Evolutionary conservation across 2,113 vertebrate genomes (phyloP), one percentile per base, ranked within the genome.

Genomic region (Halichoerus grypus): DNA sequence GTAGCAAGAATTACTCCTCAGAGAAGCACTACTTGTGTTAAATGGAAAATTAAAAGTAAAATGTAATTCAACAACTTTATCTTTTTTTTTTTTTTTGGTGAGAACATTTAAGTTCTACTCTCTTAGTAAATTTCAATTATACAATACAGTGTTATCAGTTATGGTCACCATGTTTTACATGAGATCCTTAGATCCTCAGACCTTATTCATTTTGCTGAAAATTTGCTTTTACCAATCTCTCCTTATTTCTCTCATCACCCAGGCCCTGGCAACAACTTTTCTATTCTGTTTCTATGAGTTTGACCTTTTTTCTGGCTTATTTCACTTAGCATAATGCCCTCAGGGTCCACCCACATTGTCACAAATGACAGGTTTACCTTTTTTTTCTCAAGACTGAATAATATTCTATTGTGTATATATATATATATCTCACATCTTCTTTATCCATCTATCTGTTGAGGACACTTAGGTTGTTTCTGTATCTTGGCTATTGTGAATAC

Each of bases 11-110:
- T 90, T 92, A 82, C 13, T 95, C 39, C 5, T 88, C 51, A 94
- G 16, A 94, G 21, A 81, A 65, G 10, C 15, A 91, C 10, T 85
- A 53, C 33, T 85, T 91, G 10, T n/a, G 5, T 79, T 96, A 77
- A 84, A 85, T 87, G 76, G 49, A 96, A 96, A 91, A 79, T 39
- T 79, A 31, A 51, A 81, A 63, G 33, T 84, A 91, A 94, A 94
- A 76, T 53, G 21, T 15, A 51, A 85, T 24, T 77, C 55, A 86
- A 39, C 42, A 76, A 36, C 28, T 63, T 63, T 85, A 15, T 49
- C 11, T 69, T 18, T 71, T 53, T 42, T 53, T n/a, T 55, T 77
- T 46, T 59, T 63, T 4, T 89, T 89, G 57, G 12, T 61, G 55
- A 79, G 22, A 91, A 72, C 42, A 59, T 88, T 88, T 82, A 72